phyloP scores from a whole-genome alignment of 2,797 vertebrate species.

The Clarias platycephalus region DNA sequence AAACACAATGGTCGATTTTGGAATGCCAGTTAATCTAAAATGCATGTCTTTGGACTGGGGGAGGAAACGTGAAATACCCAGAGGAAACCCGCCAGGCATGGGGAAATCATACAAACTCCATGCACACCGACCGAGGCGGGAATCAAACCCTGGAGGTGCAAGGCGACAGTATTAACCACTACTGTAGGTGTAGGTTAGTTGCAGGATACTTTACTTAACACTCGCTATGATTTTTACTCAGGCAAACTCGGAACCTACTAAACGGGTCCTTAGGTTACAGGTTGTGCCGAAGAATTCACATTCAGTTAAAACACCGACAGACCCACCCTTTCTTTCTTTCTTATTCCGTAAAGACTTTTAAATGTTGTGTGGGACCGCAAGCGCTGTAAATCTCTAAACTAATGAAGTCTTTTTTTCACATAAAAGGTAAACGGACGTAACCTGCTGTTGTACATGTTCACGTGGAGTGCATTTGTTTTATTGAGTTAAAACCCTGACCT shows the following conservation, averaged over 20 bases:
- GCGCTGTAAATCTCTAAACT: not conserved
- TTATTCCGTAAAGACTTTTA: not conserved
- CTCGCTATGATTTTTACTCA: not conserved
- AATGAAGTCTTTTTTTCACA: not conserved
- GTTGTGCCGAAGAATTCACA: not conserved
- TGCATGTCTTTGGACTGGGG: too few relatives aligned
- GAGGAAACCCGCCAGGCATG: too few relatives aligned
- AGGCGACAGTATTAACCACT: too few relatives aligned
- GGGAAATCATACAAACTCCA: too few relatives aligned
- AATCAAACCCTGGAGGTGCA: too few relatives aligned
- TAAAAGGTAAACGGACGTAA: not conserved
- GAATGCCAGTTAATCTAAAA: too few relatives aligned
- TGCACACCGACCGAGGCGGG: too few relatives aligned
- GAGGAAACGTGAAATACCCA: too few relatives aligned
- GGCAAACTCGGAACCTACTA: not conserved
- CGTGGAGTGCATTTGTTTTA: not conserved
- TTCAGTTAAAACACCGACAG: conserved; percentile 7
- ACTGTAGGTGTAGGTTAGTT: not conserved
- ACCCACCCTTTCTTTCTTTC: conserved; percentile 18
- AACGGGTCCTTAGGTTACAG: not conserved
- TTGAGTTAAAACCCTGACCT: not conserved
- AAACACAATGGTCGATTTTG: too few relatives aligned
- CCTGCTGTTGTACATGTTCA: not conserved
- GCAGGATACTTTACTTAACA: not conserved
- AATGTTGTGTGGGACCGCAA: not conserved